Conservation (phyloP, 2,888 invertebrate genomes). For the Hyles lineata region DNA sequence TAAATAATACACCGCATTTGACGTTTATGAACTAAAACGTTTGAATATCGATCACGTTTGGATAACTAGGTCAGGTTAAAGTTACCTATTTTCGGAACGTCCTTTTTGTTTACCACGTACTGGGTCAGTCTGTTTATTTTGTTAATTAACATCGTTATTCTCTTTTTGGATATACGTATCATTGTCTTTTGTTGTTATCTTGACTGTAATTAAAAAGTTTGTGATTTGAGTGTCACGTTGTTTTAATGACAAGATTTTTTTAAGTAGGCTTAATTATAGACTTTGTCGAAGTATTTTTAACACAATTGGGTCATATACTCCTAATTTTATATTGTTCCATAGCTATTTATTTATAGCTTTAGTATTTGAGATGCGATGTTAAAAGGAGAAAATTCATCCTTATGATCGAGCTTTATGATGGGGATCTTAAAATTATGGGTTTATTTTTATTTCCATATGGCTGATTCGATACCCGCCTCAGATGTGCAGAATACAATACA, state of each 20-base stretch:
- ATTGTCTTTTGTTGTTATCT: background rate
- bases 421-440: too few relatives aligned
- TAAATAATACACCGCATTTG: constrained; percentile 12
- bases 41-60: constrained; percentile 32
- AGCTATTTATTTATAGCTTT: too few relatives aligned
- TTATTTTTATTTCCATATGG: too few relatives aligned
- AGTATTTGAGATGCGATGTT: too few relatives aligned
- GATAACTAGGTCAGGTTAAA: constrained; percentile 34
- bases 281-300: background rate
- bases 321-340: too few relatives aligned
- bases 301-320: too few relatives aligned
- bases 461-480: too few relatives aligned
- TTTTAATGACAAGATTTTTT: background rate
- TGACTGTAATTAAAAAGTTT: background rate
- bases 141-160: constrained; percentile 30
- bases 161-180: background rate
- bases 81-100: constrained; percentile 34
- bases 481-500: too few relatives aligned
- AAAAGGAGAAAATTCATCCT: too few relatives aligned
- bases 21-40: constrained; percentile 27
- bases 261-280: too few relatives aligned
- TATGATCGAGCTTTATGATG: too few relatives aligned
- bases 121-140: constrained; percentile 29
- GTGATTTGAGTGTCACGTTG: background rate
- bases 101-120: constrained; percentile 31